Base-by-base conservation (phyloP, 2,888 invertebrate species). In the Caenorhabditis sp. region DNA sequence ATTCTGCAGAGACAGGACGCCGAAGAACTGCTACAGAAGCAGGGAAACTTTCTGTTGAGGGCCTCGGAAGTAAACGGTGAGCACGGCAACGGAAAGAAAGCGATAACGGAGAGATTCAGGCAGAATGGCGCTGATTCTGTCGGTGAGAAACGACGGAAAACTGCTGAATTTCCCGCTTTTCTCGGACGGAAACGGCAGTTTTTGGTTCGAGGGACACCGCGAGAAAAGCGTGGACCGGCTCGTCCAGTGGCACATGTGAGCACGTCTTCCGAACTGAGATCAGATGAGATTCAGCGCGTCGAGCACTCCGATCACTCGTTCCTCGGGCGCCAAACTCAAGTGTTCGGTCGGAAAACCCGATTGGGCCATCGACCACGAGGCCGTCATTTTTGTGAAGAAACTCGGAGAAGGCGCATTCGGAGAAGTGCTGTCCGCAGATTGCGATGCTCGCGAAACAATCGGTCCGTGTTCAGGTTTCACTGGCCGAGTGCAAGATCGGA, bases 371-470 rank as follows among this genome's bases (percentile, higher is more conserved):
- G 82, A 82, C 30, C 85, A 86, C 65, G 86, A 86, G 43, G 74
- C 63, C 15, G 77, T 86, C 55, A 53, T 72, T 32, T 70, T 85
- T 43, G 35, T 72, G 30, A 84, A 84, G 66, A 84, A 84, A 55
- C 76, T 86, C 3, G 86, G 86, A n/a, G 85, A 85, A 53, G 86
- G 86, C 6, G 85, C 85, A 2, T 85, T 86, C 45, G 86, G 86
- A 46, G 86, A 86, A 63, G 84, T 84, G 46, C n/a, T 1, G 2
- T n/a, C n/a, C n/a, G n/a, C n/a, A n/a, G n/a, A n/a, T n/a, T n/a
- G n/a, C n/a, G n/a, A n/a, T n/a, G n/a, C n/a, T n/a, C n/a, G n/a
- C n/a, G n/a, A n/a, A n/a, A n/a, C n/a, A n/a, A n/a, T n/a, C n/a
- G n/a, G n/a, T n/a, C n/a, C n/a, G n/a, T n/a, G 20, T 56, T 32